Base-by-base conservation (phyloP, 92 coral and sea anemone genomes). In the Heliopora coerulea region DNA sequence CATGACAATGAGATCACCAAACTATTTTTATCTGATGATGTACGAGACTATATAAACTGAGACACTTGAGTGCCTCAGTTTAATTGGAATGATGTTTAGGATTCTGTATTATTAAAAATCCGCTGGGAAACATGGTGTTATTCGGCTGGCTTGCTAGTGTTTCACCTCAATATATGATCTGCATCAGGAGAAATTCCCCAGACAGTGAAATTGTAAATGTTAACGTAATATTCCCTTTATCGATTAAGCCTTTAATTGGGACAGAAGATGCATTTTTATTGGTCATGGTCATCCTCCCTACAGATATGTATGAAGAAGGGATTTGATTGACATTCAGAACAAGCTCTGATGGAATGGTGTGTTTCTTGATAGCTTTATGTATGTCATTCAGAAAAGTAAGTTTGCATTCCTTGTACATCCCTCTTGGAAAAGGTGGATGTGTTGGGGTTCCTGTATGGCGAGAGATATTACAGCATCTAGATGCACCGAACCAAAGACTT, bases 41-140 rank as follows among this genome's bases (percentile, higher is more conserved):
- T n/a, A n/a, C n/a, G n/a, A n/a, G n/a, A n/a, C n/a, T n/a, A n/a
- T n/a, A n/a, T n/a, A n/a, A n/a, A n/a, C n/a, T n/a, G n/a, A n/a
- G n/a, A n/a, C n/a, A n/a, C 59, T 64, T 34, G 59, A 83, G 57
- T 67, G 86, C 67, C 57, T 82, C 82, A 48, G 86, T 81, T 82
- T 75, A 64, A 78, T 75, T 82, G 57, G 79, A 75, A 82, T 82
- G 59, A 79, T 77, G 86, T 77, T 82, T 82, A 49, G 68, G 67
- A 67, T 82, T 75, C 72, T 82, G 75, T 57, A 78, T 82, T 76
- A 82, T 59, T 56, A 33, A 82, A 52, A 82, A 82, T 50, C 86
- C 78, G 42, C 69, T 82, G 54, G 86, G 86, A 64, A 64, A 82
- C 25, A 54, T 54, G 75, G 65, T 76, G n/a, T n/a, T n/a, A 62